phyloP scores from a whole-genome alignment of 1,140 invertebrate species.

The Lasioglossum albipes region DNA sequence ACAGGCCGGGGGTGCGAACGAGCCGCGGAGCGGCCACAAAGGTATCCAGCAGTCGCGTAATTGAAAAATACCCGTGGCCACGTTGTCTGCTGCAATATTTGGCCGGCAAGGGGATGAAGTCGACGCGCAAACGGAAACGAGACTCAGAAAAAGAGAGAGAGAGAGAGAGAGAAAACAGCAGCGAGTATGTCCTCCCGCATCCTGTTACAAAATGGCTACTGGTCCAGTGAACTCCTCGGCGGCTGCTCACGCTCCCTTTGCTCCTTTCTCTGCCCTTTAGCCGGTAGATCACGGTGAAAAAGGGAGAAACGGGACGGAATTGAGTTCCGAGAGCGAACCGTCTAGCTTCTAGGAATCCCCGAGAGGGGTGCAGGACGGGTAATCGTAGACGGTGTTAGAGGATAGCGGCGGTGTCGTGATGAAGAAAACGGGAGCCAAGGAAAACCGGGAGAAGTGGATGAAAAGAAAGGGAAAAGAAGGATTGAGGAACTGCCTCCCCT shows the following conservation, averaged over 20 bases:
- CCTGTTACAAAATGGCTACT: conserved; percentile 30
- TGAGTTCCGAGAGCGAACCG: conserved; percentile 44
- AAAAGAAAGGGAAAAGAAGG: conserved; percentile 15
- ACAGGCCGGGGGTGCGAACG: neutral
- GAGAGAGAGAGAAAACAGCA: neutral
- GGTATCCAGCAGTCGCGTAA: conserved; percentile 26
- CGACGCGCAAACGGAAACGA: too few species aligned
- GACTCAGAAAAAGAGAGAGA: neutral
- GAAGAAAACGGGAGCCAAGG: neutral
- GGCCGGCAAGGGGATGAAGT: neutral
- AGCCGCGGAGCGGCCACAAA: conserved; percentile 10
- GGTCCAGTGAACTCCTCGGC: conserved; percentile 10
- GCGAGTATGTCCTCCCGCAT: neutral
- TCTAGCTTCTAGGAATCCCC: conserved; percentile 47
- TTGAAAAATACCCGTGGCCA: conserved; percentile 35
- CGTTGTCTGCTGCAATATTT: conserved; percentile 16
- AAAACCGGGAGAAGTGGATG: conserved; percentile 20
- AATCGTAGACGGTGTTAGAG: neutral
- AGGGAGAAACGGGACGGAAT: conserved; percentile 52
- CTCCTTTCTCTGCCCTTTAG: neutral
- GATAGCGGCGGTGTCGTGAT: neutral
- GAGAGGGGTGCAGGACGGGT: neutral
- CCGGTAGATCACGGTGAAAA: neutral
- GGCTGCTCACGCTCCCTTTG: neutral
- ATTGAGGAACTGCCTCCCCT: neutral